Evolutionary conservation across 2,797 vertebrate genomes (phyloP).

Genomic region (Lerista edwardsae): DNA sequence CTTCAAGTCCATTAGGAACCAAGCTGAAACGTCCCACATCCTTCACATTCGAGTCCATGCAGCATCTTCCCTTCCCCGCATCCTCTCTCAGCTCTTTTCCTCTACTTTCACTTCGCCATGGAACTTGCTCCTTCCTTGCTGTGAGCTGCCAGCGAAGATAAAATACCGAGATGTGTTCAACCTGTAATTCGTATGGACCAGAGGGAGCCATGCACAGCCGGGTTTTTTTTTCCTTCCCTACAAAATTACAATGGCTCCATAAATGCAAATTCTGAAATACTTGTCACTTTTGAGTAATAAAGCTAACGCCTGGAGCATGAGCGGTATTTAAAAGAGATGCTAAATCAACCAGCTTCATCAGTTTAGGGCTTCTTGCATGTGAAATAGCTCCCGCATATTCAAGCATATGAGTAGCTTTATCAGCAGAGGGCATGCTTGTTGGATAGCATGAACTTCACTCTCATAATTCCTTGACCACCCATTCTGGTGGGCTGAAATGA

Average conservation of each 20-base stretch:
- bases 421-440: constrained; percentile 19
- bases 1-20: not conserved
- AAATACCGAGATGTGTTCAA: not conserved
- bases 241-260: constrained; percentile 3
- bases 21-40: not conserved
- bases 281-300: constrained; percentile 34
- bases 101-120: not conserved
- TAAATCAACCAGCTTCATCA: constrained; percentile 37
- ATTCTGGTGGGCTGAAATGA: constrained; percentile 34
- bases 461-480: constrained; percentile 11
- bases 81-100: not conserved
- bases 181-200: constrained; percentile 19
- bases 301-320: constrained; percentile 8
- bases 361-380: constrained; percentile 40
- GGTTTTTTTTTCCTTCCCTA: not conserved
- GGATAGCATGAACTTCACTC: constrained; percentile 18
- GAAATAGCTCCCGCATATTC: constrained; percentile 34
- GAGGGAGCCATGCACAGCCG: not conserved
- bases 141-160: not conserved
- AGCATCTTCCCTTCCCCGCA: not conserved
- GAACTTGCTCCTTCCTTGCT: not conserved
- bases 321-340: constrained; percentile 20
- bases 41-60: not conserved
- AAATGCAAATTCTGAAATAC: not conserved
- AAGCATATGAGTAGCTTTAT: constrained; percentile 12